Conservation (phyloP, 2,888 invertebrate species). For the Cylindroiulus punctatus region DNA sequence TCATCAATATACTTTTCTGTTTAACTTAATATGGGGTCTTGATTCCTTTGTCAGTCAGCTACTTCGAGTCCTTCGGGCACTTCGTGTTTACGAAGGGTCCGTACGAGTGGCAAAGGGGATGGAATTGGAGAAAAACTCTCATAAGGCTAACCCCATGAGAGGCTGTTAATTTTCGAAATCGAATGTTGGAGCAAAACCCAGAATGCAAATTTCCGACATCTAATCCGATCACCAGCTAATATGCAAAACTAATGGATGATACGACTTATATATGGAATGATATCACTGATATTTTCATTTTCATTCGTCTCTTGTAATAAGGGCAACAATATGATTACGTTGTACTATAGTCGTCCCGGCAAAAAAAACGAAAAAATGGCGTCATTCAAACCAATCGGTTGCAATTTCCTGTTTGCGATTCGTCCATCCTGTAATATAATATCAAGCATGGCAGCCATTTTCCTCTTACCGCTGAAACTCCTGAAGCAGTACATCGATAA, state of each 20-base stretch:
- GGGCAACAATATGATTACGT: too few species aligned
- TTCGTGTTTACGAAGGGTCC: background rate
- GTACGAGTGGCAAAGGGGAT: background rate
- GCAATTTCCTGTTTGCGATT: too few species aligned
- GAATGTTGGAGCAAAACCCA: background rate
- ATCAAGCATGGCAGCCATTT: too few species aligned
- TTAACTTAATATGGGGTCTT: constrained; percentile 1
- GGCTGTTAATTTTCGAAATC: background rate
- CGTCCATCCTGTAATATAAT: too few species aligned
- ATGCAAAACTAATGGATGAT: background rate
- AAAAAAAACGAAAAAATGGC: too few species aligned
- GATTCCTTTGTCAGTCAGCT: constrained; percentile 1
- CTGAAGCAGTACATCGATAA: too few species aligned
- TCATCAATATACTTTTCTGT: background rate
- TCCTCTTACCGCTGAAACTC: too few species aligned
- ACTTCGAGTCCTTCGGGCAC: background rate
- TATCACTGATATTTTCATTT: too few species aligned
- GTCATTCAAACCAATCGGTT: too few species aligned
- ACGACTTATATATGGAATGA: too few species aligned
- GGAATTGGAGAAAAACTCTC: background rate
- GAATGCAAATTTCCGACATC: background rate
- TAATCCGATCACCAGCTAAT: background rate
- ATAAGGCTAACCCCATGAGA: background rate
- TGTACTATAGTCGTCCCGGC: too few species aligned
- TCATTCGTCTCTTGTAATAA: too few species aligned